Conservation (phyloP, 1,140 invertebrate species). For the Copidosoma floridanum region DNA sequence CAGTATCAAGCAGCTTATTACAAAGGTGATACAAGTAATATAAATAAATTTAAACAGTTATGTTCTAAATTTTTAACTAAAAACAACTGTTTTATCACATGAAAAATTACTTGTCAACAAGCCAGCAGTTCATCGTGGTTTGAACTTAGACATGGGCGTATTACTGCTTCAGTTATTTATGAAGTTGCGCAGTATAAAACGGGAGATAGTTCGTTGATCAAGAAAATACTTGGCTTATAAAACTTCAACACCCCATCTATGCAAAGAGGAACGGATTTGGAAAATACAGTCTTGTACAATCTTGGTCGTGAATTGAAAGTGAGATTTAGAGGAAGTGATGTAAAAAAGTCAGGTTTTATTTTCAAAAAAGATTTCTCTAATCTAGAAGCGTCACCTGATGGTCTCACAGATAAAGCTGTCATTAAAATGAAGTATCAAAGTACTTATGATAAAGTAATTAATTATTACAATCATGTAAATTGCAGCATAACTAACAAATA, state of each 20-base stretch:
- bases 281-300: conserved; percentile 21
- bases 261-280: conserved; percentile 32
- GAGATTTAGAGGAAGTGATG: not conserved
- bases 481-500: conserved; percentile 50
- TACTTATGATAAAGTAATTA: conserved; percentile 46
- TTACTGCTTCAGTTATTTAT: conserved; percentile 43
- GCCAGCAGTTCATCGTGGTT: conserved; percentile 29
- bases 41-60: not conserved
- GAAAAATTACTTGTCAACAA: conserved; percentile 3
- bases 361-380: conserved; percentile 30
- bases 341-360: conserved; percentile 28
- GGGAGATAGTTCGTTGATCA: conserved; percentile 26
- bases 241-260: conserved; percentile 29
- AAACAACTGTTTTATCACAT: not conserved
- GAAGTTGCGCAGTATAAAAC: conserved; percentile 40
- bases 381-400: conserved; percentile 53
- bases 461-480: conserved; percentile 44
- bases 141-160: conserved; percentile 38
- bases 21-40: not conserved
- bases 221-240: conserved; percentile 34
- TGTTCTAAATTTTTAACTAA: not conserved
- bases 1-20: not conserved
- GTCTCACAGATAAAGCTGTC: conserved; percentile 49
- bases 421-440: conserved; percentile 55
- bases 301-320: conserved; percentile 7